Conservation (phyloP, 2,113 vertebrate species). For the Marmota monax region DNA sequence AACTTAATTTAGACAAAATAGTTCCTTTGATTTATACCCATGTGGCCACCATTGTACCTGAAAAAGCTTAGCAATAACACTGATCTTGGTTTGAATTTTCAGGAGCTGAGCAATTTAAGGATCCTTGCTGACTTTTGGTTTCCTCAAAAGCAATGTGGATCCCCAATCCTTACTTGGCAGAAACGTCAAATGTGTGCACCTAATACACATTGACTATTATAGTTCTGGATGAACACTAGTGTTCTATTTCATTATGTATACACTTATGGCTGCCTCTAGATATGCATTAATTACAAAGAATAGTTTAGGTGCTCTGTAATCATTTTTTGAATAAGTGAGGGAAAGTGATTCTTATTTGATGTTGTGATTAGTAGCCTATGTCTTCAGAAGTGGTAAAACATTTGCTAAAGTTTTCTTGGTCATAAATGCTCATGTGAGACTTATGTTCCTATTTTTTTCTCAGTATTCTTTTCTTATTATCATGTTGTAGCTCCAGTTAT, state of each 20-base stretch:
- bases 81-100: neutral
- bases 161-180: neutral
- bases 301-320: neutral
- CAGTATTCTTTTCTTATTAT: neutral
- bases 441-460: neutral
- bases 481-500: neutral
- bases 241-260: neutral
- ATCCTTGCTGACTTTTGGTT: neutral
- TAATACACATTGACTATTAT: neutral
- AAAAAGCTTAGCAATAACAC: neutral
- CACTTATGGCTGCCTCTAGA: neutral
- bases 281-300: neutral
- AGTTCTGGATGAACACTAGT: neutral
- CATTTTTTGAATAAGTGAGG: neutral
- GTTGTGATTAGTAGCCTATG: neutral
- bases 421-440: neutral
- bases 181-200: neutral
- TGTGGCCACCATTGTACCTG: neutral
- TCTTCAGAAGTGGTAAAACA: neutral
- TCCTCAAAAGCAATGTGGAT: neutral
- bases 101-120: neutral
- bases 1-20: neutral
- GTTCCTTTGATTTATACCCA: neutral
- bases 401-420: neutral
- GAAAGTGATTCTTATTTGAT: conserved; percentile 4